Evolutionary conservation across 1,140 invertebrate genomes (phyloP).

Genomic region (Sweltsa coloradensis): DNA sequence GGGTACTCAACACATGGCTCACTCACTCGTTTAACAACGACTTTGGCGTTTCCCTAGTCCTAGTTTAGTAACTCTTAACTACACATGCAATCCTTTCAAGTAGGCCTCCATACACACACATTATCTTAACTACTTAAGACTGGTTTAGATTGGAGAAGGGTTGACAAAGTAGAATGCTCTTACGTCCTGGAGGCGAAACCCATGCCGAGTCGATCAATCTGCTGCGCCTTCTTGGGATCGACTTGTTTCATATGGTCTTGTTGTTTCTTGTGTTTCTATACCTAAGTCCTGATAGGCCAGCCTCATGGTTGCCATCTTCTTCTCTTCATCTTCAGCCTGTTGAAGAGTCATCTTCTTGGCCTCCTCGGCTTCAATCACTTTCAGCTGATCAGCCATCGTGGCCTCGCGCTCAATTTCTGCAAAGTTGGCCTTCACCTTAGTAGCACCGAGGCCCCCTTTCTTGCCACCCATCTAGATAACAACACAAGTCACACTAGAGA

Average conservation of each 20-base stretch:
- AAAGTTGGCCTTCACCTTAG: constrained; percentile 89
- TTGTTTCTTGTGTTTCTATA: constrained; percentile 60
- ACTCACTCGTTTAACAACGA: too few species aligned
- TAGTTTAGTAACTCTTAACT: too few species aligned
- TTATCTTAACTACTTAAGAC: too few species aligned
- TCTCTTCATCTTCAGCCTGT: constrained; percentile 40
- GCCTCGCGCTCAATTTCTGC: constrained; percentile 89
- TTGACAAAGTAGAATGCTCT: too few species aligned
- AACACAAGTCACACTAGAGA: constrained; percentile 3
- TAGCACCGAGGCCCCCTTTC: constrained; percentile 88
- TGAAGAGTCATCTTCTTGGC: constrained; percentile 24
- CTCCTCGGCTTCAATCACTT: constrained; percentile 36
- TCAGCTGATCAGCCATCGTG: constrained; percentile 62
- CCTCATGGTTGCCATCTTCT: constrained; percentile 59
- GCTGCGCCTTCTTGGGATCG: constrained; percentile 79
- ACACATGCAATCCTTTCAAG: too few species aligned
- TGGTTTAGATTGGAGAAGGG: too few species aligned
- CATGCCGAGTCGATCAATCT: constrained; percentile 90
- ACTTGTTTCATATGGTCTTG: constrained; percentile 60
- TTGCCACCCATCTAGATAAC: constrained; percentile 60
- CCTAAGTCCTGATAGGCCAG: constrained; percentile 82
- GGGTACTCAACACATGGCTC: too few species aligned
- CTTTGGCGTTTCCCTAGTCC: too few species aligned
- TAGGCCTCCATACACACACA: too few species aligned
- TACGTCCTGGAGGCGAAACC: constrained; percentile 56